These are phyloP conservation scores for Patella caerulea DNA, from an alignment of 2,888 invertebrate species.

Conservation along the genomic window DNA sequence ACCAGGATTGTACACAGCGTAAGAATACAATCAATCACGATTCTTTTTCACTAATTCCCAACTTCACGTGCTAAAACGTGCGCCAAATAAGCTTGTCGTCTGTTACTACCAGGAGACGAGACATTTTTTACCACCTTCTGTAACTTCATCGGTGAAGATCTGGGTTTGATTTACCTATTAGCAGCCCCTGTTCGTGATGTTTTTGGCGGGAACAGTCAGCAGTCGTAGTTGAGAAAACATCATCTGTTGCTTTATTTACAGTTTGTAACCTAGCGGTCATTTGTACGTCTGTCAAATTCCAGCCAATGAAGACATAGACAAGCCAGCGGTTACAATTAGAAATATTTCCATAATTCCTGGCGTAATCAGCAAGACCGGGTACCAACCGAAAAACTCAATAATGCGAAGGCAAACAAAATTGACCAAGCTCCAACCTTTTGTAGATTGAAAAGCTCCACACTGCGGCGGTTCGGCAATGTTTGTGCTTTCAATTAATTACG, in stretches of 20 bases:
- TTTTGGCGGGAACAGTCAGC: not conserved
- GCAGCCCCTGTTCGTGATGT: conserved; percentile 4
- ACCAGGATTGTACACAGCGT: too few relatives aligned
- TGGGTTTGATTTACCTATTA: not conserved
- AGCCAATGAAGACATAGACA: not conserved
- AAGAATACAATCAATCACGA: conserved; percentile 1
- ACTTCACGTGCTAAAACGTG: not conserved
- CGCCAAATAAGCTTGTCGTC: not conserved
- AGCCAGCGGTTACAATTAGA: conserved; percentile 10
- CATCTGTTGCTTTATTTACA: conserved; percentile 8
- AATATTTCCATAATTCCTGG: conserved; percentile 1
- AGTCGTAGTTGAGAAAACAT: conserved; percentile 8
- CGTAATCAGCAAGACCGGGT: not conserved
- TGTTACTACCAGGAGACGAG: too few relatives aligned
- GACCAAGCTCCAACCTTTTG: not conserved
- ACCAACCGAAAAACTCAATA: not conserved
- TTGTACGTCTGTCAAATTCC: not conserved
- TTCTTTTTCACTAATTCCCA: not conserved
- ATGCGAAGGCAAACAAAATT: conserved; percentile 1
- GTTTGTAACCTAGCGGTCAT: conserved; percentile 1
- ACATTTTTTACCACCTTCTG: not conserved
- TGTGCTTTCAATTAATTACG: conserved; percentile 6
- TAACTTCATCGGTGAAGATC: not conserved
- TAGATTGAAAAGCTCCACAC: not conserved
- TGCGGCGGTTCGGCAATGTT: not conserved